Evolutionary conservation across 2,888 invertebrate genomes (phyloP), one percentile per base, ranked within the genome.

Genomic region (Ochropleura leucogaster): DNA sequence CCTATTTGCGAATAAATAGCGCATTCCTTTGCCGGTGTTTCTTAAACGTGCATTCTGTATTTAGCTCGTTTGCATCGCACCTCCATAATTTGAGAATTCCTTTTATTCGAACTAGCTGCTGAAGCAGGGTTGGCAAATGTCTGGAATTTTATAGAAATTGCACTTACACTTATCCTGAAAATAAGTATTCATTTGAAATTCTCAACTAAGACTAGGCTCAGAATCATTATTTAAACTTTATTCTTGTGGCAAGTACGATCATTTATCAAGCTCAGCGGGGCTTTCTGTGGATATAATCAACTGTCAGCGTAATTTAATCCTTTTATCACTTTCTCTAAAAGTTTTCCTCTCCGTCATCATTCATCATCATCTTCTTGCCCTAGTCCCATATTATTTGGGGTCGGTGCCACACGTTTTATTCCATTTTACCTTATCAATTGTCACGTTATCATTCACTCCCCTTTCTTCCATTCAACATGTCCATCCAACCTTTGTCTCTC

Each of bases 41-140:
- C 88, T 84, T 77, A 83, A 87, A 87, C 85, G 78, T 74, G 81
- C 79, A 82, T 83, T 84, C 87, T 87, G 86, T 81, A 83, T 87
- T 87, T 80, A 87, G 85, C 87, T 82, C 87, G 83, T 88, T 87
- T 86, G 85, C 87, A 87, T 87, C 77, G 81, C 87, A 83, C 85
- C 86, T 85, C 87, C 83, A 85, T 87, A 85, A 87, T 87, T 87
- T 87, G 80, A 86, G 79, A 79, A 80, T 83, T 88, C 85, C 80
- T 85, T 87, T 86, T 88, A 84, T 88, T 85, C 55, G 60, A 84
- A 80, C 74, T 75, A 77, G 74, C 72, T 71, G 55, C 62, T 20
- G 55, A 30, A 53, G 67, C 74, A 87, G 83, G 87, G 87, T 69
- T 88, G 84, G 72, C 75, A 10, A 77, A 66, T 60, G 6, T 47